Conservation (phyloP, 2,113 vertebrate species). For the Leptocoma aspasia region DNA sequence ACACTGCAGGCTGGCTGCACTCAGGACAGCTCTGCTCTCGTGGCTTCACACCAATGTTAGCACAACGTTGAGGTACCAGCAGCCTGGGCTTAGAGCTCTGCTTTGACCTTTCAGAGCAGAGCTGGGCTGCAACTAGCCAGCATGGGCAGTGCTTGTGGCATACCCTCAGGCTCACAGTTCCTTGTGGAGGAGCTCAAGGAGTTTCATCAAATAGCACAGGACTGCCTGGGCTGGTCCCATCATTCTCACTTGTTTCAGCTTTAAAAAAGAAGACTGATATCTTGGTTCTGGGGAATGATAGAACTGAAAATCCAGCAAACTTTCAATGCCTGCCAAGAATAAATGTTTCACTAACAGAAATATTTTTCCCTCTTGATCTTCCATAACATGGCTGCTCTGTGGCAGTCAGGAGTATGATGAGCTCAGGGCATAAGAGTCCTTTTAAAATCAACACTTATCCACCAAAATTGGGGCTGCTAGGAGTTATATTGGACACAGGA, state of each 20-base stretch:
- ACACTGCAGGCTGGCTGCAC: background rate
- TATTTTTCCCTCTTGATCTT: constrained; percentile 31
- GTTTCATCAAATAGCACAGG: background rate
- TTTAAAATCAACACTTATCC: constrained; percentile 57
- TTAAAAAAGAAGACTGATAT: background rate
- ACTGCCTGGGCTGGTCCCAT: background rate
- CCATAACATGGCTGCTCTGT: background rate
- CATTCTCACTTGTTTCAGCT: background rate
- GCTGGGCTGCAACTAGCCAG: background rate
- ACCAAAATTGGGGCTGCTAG: constrained; percentile 45
- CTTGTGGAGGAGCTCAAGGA: background rate
- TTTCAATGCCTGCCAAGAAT: background rate
- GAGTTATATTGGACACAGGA: constrained; percentile 64
- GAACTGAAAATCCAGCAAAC: constrained; percentile 3
- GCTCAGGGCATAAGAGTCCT: constrained; percentile 53
- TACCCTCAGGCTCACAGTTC: background rate
- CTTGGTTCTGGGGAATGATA: background rate
- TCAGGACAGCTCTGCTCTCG: background rate
- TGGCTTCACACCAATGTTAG: background rate
- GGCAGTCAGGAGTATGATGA: constrained; percentile 45
- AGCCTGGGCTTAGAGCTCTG: background rate
- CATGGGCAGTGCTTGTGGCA: background rate
- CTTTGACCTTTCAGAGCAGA: background rate
- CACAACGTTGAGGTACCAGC: background rate
- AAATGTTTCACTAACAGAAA: constrained; percentile 36